Base-by-base conservation (phyloP, 2,888 invertebrate genomes). In the Aromia moschata region DNA sequence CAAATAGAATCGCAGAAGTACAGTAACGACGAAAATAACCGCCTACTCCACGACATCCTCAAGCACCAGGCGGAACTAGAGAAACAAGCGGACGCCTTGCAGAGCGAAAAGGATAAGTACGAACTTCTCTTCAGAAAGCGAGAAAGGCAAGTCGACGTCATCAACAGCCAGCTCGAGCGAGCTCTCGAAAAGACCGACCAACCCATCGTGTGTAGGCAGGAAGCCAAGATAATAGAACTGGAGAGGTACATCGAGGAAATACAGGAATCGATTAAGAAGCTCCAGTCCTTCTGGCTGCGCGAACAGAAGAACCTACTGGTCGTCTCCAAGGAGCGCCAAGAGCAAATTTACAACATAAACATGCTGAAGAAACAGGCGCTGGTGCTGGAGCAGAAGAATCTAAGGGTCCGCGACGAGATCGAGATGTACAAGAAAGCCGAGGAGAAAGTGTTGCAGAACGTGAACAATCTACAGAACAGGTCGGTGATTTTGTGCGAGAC, bases 211-310 rank as follows among this genome's bases (percentile, higher is more conserved):
- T 82, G 81, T 18, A 87, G 88, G 0, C 82, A 84, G 71, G 87
- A 89, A 75, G 76, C 85, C 30, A 86, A 88, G 75, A 87, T 92
- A 14, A 83, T 83, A 3, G 84, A 85, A 58, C 69, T 91, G 62
- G 91, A 92, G 73, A 86, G 85, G 69, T 84, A 84, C 56, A 89
- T 92, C 54, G 84, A 84, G 38, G 80, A 85, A 15, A 78, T 85
- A 1, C 86, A 87, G 40, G 84, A 84, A 59, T 84, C 86, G 70
- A 88, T 89, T 11, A 86, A 88, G 68, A 80, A 83, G 45, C 77
- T 88, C 70, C 90, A 93, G 77, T 85, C 87, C 67, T 87, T 87
- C 76, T 93, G 93, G 93, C 80, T 93, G 64, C 84, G 91, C 45
- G 85, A 90, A 65, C 92, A 93, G 77, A 87, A 88, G 0, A 87